Conservation (phyloP, 2,888 invertebrate genomes). For the Epistrophe eligans region DNA sequence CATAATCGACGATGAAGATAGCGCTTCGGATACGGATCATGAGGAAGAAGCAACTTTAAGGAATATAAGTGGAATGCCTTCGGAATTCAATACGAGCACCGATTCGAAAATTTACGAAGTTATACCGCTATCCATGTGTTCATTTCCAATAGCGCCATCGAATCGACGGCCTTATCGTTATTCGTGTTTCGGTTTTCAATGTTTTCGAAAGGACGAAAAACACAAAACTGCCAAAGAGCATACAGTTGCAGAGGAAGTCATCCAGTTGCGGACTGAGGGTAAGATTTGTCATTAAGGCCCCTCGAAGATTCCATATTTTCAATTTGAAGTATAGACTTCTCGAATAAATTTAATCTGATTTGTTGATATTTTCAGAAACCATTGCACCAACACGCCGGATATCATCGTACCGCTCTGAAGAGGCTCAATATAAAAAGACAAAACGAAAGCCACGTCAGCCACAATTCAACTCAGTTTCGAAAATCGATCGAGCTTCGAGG, state of each 20-base stretch:
- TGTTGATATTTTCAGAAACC: slow-evolving; percentile 36
- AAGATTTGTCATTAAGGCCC: slow-evolving; percentile 10
- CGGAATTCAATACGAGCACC: slow-evolving; percentile 81
- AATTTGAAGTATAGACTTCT: too few relatives aligned
- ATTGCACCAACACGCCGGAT: slow-evolving; percentile 78
- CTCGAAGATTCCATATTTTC: background rate
- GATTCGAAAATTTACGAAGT: slow-evolving; percentile 85
- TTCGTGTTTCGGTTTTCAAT: slow-evolving; percentile 78
- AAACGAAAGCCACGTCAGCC: slow-evolving; percentile 84
- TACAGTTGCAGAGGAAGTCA: slow-evolving; percentile 80
- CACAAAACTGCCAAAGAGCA: slow-evolving; percentile 78
- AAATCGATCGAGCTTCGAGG: slow-evolving; percentile 90
- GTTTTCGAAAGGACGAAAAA: slow-evolving; percentile 76
- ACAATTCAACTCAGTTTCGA: slow-evolving; percentile 91
- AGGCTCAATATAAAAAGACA: slow-evolving; percentile 80
- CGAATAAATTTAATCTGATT: background rate
- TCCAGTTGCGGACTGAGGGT: slow-evolving; percentile 80
- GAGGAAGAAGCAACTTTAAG: slow-evolving; percentile 80
- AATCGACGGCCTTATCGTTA: slow-evolving; percentile 76
- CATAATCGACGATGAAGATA: slow-evolving; percentile 86
- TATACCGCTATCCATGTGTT: slow-evolving; percentile 87
- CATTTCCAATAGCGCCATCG: slow-evolving; percentile 83
- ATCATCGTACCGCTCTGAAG: slow-evolving; percentile 81
- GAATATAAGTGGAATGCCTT: slow-evolving; percentile 77
- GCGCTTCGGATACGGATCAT: slow-evolving; percentile 87